Base-by-base conservation (phyloP, 2,113 vertebrate species). In the Mesocricetus auratus region DNA sequence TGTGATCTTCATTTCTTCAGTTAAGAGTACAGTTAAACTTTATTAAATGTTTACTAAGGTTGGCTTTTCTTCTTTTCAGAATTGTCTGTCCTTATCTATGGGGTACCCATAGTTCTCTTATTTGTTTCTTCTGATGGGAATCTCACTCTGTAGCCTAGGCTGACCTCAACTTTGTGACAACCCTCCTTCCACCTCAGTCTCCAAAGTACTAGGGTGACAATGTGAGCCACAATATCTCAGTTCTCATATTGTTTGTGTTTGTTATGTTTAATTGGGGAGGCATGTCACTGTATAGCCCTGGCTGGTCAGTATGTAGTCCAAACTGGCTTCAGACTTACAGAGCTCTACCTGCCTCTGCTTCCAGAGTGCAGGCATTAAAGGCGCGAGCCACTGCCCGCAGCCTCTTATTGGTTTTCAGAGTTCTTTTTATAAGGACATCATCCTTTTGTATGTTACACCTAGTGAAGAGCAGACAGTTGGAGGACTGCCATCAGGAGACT, bases 1-100 rank as follows among this genome's bases (percentile, higher is more conserved):
- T 92, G 96, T 97, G 88, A 88, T 73, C 42, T 83, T 9, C 50
- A 69, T 96, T 94, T 96, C 81, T 90, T 87, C 78, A 79, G 47
- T 93, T 91, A 62, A 12, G 75, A 90, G 33, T 89, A 29, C 81
- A 68, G 26, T 89, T 89, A 94, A 90, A 26, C 75, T 82, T 94
- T 69, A 24, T 53, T 53, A 26, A 53, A 69, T 69, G 33, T 53
- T 87, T 92, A 78, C 74, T 79, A 45, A 50, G 50, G 62, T 75
- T 92, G 74, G 50, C 45, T 91, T 74, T 60, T 94, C 42, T 93
- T 93, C 69, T 71, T 89, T 83, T 86, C 77, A 77, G 39, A 89
- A 91, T 86, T 93, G 2, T 31, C 58, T 93, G 13, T 94, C 86
- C 15, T 71, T 88, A 60, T 82, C 78, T 56, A 36, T 19, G 11